Evolutionary conservation across 2,797 vertebrate genomes (phyloP).

Genomic region (Harpagifer antarcticus): DNA sequence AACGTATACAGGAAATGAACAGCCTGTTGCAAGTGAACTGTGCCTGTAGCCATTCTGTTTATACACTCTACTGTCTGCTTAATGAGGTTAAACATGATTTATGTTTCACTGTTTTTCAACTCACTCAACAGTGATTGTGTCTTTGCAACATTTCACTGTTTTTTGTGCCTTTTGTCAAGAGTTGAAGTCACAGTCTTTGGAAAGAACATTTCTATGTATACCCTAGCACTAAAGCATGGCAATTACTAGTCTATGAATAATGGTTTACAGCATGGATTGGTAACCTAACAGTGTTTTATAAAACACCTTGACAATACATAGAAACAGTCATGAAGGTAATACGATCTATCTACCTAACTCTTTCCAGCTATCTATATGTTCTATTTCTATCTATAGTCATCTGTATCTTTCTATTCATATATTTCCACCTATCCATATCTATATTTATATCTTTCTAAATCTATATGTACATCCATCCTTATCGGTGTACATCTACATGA

Average conservation of each 20-base stretch:
- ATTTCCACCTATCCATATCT: too few relatives aligned
- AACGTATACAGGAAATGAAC: conserved; percentile 23
- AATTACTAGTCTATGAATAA: not conserved
- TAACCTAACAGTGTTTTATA: too few relatives aligned
- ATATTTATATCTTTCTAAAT: too few relatives aligned
- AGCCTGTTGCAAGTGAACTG: conserved; percentile 12
- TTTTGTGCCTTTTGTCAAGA: not conserved
- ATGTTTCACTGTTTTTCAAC: not conserved
- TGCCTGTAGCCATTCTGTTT: conserved; percentile 16
- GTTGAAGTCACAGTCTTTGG: not conserved
- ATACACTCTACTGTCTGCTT: conserved; percentile 10
- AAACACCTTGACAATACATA: too few relatives aligned
- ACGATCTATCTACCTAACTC: too few relatives aligned
- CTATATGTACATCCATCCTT: too few relatives aligned
- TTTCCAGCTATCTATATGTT: too few relatives aligned
- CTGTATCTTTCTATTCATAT: too few relatives aligned
- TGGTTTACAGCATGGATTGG: too few relatives aligned
- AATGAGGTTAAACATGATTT: conserved; percentile 14
- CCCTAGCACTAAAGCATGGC: not conserved
- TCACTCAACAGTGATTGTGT: not conserved
- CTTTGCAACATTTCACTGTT: conserved; percentile 10
- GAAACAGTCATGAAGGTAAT: too few relatives aligned
- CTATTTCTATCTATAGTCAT: too few relatives aligned
- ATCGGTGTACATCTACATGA: too few relatives aligned
- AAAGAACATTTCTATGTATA: not conserved